Conservation (phyloP, 2,888 invertebrate genomes). For the Platycheirus albimanus region DNA sequence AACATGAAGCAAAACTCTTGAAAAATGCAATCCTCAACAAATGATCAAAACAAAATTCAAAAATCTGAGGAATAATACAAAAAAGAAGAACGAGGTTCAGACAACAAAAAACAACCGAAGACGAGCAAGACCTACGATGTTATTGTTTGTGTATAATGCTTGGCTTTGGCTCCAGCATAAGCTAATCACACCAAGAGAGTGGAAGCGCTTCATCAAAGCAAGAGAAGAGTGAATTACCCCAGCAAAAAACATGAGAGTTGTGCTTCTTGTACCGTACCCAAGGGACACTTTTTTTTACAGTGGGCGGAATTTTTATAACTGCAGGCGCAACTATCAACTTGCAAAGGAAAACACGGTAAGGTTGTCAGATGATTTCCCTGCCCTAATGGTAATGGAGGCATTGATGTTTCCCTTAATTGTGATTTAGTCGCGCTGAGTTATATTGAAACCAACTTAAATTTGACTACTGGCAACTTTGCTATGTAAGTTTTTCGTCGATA, state of each 20-base stretch:
- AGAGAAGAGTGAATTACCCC: constrained; percentile 33
- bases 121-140: constrained; percentile 16
- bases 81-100: constrained; percentile 18
- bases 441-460: no score
- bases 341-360: no score
- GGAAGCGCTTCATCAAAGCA: constrained; percentile 45
- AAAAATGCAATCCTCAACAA: no score
- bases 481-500: no score
- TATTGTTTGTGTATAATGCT: constrained; percentile 58
- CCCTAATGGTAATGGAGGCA: no score
- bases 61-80: constrained; percentile 33
- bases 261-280: no score
- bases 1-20: constrained; percentile 5
- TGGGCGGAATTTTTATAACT: constrained; percentile 23
- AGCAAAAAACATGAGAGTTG: background rate
- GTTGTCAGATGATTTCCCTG: no score
- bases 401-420: no score
- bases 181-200: constrained; percentile 38
- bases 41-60: constrained; percentile 67
- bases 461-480: no score
- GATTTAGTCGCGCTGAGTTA: no score
- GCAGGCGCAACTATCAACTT: no score
- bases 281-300: no score
- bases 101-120: constrained; percentile 21
- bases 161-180: constrained; percentile 57